Conservation (phyloP, 2,113 vertebrate genomes). For the Crypturellus undulatus region DNA sequence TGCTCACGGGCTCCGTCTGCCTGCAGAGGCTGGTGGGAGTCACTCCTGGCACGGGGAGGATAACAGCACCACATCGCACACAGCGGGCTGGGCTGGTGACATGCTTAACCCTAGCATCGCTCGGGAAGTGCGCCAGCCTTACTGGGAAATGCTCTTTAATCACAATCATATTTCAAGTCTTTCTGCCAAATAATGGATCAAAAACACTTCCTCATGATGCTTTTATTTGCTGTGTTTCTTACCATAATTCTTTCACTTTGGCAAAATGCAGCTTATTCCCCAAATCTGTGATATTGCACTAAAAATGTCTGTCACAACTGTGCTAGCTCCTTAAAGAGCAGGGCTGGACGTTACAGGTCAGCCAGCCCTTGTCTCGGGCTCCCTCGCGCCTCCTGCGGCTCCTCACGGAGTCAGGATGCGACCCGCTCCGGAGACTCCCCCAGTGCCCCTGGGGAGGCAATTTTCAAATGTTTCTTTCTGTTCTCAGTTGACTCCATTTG, state of each 20-base stretch:
- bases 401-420: neutral
- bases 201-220: neutral
- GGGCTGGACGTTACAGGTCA: neutral
- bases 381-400: neutral
- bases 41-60: neutral
- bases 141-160: neutral
- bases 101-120: fast-evolving
- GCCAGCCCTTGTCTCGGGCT: fast-evolving
- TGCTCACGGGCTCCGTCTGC: neutral
- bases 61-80: neutral
- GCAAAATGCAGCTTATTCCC: neutral
- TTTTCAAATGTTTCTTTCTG: neutral
- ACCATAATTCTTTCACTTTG: neutral
- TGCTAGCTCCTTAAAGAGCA: neutral
- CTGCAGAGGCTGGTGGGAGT: neutral
- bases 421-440: neutral
- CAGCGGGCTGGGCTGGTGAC: neutral
- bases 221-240: neutral
- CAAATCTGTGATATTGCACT: neutral
- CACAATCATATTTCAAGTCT: neutral
- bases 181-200: neutral
- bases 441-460: neutral
- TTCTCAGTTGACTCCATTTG: constrained; percentile 11
- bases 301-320: neutral
- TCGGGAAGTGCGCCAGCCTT: neutral